Percentiles rank a stretch among this genome's conserved stretches.
phyloP scores from a whole-genome alignment of 2,113 vertebrate genomes.

The Carassius gibelio region DNA sequence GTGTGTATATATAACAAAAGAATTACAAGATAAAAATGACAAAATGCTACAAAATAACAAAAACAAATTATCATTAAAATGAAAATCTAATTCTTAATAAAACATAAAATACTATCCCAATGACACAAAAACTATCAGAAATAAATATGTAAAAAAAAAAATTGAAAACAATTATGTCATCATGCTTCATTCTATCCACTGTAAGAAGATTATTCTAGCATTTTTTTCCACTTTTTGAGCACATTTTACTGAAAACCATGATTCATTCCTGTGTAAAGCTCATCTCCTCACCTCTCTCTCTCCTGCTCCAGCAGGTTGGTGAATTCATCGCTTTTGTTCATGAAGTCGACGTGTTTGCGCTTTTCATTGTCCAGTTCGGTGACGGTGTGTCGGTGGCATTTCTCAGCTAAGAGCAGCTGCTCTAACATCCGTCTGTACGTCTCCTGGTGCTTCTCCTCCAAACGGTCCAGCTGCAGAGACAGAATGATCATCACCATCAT shows the following conservation, averaged over 20 bases:
- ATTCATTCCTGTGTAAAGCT: not conserved
- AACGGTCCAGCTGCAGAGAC: slow-evolving; percentile 84
- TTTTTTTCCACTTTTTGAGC: not conserved
- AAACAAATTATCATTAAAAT: too few species aligned
- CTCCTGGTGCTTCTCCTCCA: slow-evolving; percentile 94
- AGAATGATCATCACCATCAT: not conserved
- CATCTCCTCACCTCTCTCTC: slow-evolving; percentile 83
- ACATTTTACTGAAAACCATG: not conserved
- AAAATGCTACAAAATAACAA: too few species aligned
- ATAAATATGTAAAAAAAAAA: too few species aligned
- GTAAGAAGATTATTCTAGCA: not conserved
- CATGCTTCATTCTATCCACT: too few species aligned
- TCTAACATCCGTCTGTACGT: slow-evolving; percentile 96
- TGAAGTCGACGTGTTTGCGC: slow-evolving; percentile 91
- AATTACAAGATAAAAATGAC: too few species aligned
- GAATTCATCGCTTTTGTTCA: slow-evolving; percentile 97
- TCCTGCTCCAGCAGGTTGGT: slow-evolving; percentile 97
- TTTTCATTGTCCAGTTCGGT: slow-evolving; percentile 90
- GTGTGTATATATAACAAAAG: too few species aligned
- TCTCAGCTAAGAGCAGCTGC: slow-evolving; percentile 94
- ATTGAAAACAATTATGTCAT: too few species aligned
- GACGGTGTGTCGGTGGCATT: slow-evolving; percentile 92
- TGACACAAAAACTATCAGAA: too few species aligned
- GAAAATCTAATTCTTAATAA: too few species aligned
- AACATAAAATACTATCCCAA: too few species aligned